phyloP scores from a whole-genome alignment of 2,113 vertebrate genomes.

The Crotalus tigris region DNA sequence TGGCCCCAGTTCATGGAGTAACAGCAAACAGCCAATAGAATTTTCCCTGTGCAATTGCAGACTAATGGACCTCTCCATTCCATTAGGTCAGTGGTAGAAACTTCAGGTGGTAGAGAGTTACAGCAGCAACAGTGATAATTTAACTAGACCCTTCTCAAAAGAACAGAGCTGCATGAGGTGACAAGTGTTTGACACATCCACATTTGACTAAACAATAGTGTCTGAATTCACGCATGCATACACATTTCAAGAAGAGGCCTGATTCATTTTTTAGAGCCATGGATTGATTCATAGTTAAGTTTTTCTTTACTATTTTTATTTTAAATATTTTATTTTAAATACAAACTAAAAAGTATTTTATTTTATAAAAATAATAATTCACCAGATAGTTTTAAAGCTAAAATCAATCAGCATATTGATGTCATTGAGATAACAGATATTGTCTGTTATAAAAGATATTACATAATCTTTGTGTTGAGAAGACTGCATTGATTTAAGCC shows the following conservation, averaged over 20 bases:
- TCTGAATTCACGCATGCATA: background rate
- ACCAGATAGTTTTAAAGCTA: background rate
- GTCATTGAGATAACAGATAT: background rate
- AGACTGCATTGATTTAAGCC: background rate
- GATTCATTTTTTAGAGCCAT: background rate
- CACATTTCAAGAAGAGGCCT: background rate
- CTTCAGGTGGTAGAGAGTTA: background rate
- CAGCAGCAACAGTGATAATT: background rate
- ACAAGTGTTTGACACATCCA: background rate
- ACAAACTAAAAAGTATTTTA: background rate
- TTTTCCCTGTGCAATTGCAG: background rate
- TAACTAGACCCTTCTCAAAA: background rate
- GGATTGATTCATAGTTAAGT: background rate
- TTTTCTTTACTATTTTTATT: background rate
- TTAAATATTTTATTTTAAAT: background rate
- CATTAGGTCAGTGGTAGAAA: background rate
- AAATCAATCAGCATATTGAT: background rate
- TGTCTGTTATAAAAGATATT: too few relatives aligned
- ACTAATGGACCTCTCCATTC: background rate
- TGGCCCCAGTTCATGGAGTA: background rate
- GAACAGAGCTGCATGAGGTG: background rate
- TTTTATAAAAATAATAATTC: background rate
- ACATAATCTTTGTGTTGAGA: background rate
- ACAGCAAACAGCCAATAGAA: background rate
- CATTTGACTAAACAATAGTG: background rate